Evolutionary conservation across 2,888 invertebrate genomes (phyloP).

Genomic region (Perdita meconis): DNA sequence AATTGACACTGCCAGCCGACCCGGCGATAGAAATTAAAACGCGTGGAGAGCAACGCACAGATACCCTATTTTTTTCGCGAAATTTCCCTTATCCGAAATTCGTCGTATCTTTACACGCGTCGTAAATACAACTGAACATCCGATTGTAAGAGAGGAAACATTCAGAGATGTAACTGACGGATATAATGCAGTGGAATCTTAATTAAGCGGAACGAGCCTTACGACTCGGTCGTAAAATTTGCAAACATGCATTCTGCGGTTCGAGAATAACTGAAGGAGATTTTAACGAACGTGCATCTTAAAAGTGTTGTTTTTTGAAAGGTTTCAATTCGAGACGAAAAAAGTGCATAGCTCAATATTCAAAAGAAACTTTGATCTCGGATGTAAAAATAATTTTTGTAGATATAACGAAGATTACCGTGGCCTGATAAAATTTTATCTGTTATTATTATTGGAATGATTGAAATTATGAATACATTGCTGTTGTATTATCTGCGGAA

Average conservation of each 20-base stretch:
- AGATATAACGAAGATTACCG: neutral
- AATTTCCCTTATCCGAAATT: neutral
- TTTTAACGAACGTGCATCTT: too few species aligned
- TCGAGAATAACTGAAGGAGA: too few species aligned
- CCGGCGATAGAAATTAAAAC: constrained; percentile 61
- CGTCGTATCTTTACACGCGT: neutral
- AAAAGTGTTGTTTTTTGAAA: too few species aligned
- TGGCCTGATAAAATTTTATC: neutral
- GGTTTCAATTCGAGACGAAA: too few species aligned
- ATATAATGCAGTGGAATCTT: too few species aligned
- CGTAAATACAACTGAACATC: neutral
- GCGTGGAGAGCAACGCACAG: constrained; percentile 43
- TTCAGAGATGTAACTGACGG: neutral
- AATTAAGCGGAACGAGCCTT: too few species aligned
- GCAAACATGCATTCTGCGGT: too few species aligned
- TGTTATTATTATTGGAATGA: neutral
- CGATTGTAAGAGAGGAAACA: neutral
- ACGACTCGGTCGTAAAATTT: too few species aligned
- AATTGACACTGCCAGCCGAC: constrained; percentile 70
- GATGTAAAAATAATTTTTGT: neutral
- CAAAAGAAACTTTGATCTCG: too few species aligned
- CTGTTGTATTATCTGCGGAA: too few species aligned
- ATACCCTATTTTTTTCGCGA: neutral
- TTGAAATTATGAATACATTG: too few species aligned
- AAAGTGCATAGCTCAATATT: too few species aligned